Evolutionary conservation across 2,888 invertebrate species (phyloP), one percentile per base, ranked within the genome.

Genomic region (Brachycybe producta): DNA sequence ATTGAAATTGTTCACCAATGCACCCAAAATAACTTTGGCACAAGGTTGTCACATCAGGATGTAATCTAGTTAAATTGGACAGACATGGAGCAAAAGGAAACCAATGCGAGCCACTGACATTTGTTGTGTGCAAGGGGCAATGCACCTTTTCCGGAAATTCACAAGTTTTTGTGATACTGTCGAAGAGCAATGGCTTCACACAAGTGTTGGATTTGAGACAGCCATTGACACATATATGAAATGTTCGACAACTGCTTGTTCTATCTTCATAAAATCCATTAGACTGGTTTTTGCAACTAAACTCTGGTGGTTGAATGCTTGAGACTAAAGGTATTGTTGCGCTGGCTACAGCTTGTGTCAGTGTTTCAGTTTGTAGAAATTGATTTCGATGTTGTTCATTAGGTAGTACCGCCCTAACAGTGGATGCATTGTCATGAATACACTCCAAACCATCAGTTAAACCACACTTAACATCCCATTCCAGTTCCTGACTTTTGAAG

Each of bases 241-340:
- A 58, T 35, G 48, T 42, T 19, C 52, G 51, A 28, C 58, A 58
- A 3, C 54, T 54, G 38, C 52, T 53, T 21, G 43, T 50, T 15
- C 54, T 53, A 34, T 58, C 58, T 8, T 55, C 56, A 36, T 56
- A 57, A 30, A 58, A 57, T 1, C 57, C 57, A 21, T 53, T 55
- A 7, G 53, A 56, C 5, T 52, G 51, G 7, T 48, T 46, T 2
- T 41, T 34, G 28, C 57, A 57, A 5, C 51, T 51, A n/a, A n/a
- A n/a, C n/a, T n/a, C n/a, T n/a, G n/a, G 7, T 27, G 28, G 19
- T 43, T 43, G 2, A 15, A 4, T 40, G 15, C 11, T 40, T 27
- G n/a, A 23, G 7, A 40, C 23, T 15, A 15, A n/a, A 2, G 26
- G 13, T 24, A 19, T 40, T 27, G 40, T 17, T 40, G 24, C 19